Evolutionary conservation across 2,888 invertebrate species (phyloP).

Genomic region (Meghimatium bilineatum): DNA sequence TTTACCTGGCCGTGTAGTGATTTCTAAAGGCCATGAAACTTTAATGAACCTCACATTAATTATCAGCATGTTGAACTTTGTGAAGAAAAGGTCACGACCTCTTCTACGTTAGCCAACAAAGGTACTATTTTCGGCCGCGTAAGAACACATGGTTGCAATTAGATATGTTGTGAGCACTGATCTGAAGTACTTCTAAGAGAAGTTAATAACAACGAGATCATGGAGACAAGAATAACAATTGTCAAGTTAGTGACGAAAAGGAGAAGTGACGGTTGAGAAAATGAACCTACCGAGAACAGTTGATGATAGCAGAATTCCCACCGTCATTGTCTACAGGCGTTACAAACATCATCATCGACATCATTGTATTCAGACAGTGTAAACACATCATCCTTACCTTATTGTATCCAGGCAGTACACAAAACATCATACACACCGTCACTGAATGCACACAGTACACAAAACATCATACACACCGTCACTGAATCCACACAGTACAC

Average conservation of each 20-base stretch:
- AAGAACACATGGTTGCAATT: conserved; percentile 45
- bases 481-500: no score
- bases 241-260: no score
- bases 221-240: neutral
- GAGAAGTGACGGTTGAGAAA: neutral
- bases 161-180: conserved; percentile 16
- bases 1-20: conserved; percentile 34
- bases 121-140: conserved; percentile 37
- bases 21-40: conserved; percentile 41
- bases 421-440: no score
- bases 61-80: conserved; percentile 42
- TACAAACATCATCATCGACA: no score
- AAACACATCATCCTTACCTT: no score
- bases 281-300: neutral
- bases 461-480: no score
- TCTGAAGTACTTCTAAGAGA: conserved; percentile 26
- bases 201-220: conserved; percentile 25
- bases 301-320: no score
- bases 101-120: conserved; percentile 3
- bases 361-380: no score
- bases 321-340: no score
- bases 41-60: conserved; percentile 45
- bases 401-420: no score
- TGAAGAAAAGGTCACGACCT: conserved; percentile 41
- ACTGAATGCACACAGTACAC: no score